Percentiles rank a stretch among this genome's conserved stretches.
Evolutionary conservation across 2,113 vertebrate genomes (phyloP).

Genomic region (Scomber colias): DNA sequence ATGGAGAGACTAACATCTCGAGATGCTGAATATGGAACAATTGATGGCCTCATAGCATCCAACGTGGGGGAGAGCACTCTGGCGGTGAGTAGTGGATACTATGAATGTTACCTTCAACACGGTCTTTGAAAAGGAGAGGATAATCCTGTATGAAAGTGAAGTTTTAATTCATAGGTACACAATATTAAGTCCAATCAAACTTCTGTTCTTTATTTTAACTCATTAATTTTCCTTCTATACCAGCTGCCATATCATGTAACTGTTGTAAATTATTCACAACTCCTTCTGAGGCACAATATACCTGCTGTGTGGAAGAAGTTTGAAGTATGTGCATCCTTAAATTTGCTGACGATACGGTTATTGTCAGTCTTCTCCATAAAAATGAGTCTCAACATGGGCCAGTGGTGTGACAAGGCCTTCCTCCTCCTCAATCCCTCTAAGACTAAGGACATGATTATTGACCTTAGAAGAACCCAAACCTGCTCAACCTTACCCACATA

Average conservation of each 20-base stretch:
- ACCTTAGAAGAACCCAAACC: too few relatives aligned
- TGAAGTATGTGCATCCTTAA: not conserved
- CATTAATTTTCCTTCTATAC: not conserved
- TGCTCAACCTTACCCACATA: too few relatives aligned
- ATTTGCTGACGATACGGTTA: too few relatives aligned
- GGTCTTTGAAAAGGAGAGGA: too few relatives aligned
- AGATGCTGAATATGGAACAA: conserved; percentile 96
- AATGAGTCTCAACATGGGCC: too few relatives aligned
- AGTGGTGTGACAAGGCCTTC: too few relatives aligned
- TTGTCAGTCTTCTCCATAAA: too few relatives aligned
- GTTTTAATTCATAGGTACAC: too few relatives aligned
- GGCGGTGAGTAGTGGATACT: conserved; percentile 88
- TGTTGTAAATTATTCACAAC: not conserved
- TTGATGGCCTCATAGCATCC: conserved; percentile 97
- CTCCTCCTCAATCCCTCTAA: too few relatives aligned
- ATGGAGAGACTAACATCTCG: conserved; percentile 94
- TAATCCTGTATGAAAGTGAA: too few relatives aligned
- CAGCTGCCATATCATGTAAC: not conserved
- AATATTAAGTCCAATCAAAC: conserved; percentile 19
- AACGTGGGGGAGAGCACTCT: conserved; percentile 98
- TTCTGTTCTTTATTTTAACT: conserved; percentile 8
- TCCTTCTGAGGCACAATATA: not conserved
- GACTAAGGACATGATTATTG: too few relatives aligned
- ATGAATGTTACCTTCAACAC: too few relatives aligned
- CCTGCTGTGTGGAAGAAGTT: not conserved